A percentile compares a stretch with the other conserved stretches of the same genome.
Evolutionary conservation across 2,888 invertebrate genomes (phyloP).

Genomic region (Acronicta leporina): DNA sequence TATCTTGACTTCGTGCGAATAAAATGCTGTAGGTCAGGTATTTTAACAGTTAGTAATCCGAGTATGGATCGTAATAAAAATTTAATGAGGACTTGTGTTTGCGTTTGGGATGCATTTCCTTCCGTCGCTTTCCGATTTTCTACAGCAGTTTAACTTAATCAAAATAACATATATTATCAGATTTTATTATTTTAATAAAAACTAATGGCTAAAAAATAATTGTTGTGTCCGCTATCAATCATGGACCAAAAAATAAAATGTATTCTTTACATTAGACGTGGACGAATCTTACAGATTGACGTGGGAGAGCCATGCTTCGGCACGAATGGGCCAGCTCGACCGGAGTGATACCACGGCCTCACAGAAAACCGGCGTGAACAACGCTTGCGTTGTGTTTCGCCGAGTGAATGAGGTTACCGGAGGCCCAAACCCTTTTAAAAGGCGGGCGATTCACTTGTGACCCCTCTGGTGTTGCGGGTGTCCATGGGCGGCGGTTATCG

Average conservation of each 20-base stretch:
- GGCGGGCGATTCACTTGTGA: too few relatives aligned
- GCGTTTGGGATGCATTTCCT: slow-evolving; percentile 15
- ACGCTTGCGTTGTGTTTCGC: too few relatives aligned
- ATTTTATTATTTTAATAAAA: not conserved
- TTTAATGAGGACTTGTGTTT: slow-evolving; percentile 18
- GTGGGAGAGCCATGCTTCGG: too few relatives aligned
- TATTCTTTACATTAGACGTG: too few relatives aligned
- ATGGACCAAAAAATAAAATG: not conserved
- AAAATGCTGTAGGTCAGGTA: slow-evolving; percentile 47
- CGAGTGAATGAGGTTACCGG: too few relatives aligned
- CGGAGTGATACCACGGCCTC: too few relatives aligned
- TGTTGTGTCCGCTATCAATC: not conserved
- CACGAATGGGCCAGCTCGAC: too few relatives aligned
- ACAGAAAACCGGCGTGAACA: too few relatives aligned
- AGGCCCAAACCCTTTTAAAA: too few relatives aligned
- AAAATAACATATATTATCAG: not conserved
- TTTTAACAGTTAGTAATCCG: slow-evolving; percentile 20
- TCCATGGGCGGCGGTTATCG: too few relatives aligned
- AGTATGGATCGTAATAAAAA: slow-evolving; percentile 5
- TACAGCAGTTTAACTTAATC: not conserved
- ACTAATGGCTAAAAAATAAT: not conserved
- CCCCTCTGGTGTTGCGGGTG: too few relatives aligned
- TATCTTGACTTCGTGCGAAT: slow-evolving; percentile 18
- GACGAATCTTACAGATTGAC: too few relatives aligned
- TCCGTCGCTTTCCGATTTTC: slow-evolving; percentile 5